phyloP scores from a whole-genome alignment of 2,113 vertebrate genomes.

The Pollimyrus isidori region DNA sequence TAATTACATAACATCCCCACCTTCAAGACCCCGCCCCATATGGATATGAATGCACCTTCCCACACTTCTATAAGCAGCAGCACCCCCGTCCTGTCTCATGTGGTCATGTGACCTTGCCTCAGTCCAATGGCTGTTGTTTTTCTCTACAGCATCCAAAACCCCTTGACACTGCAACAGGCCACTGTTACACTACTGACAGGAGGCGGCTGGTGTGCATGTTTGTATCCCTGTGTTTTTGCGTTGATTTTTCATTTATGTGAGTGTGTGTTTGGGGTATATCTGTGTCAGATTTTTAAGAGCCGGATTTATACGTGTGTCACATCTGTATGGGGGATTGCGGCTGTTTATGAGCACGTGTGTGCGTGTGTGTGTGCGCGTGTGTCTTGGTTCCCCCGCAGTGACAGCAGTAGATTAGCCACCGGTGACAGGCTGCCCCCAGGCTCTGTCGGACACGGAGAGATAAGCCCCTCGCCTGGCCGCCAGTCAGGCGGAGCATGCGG shows the following conservation, averaged over 20 bases:
- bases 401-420: neutral
- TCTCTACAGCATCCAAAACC: neutral
- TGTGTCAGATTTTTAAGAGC: neutral
- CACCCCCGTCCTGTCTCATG: constrained; percentile 13
- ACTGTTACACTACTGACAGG: neutral
- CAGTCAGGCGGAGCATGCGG: neutral
- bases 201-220: neutral
- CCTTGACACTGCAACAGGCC: neutral
- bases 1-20: constrained; percentile 25
- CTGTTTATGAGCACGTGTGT: constrained; percentile 21
- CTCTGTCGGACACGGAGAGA: neutral
- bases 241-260: no score
- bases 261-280: neutral
- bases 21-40: constrained; percentile 43
- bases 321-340: neutral
- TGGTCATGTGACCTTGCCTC: constrained; percentile 28
- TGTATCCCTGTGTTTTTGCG: constrained; percentile 23
- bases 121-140: neutral
- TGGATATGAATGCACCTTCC: neutral
- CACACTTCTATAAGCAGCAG: constrained; percentile 40
- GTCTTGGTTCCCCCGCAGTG: neutral
- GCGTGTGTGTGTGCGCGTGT: constrained; percentile 4
- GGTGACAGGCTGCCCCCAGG: neutral
- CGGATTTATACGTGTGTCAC: neutral
- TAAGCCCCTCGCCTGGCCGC: neutral